Evolutionary conservation across 2,888 invertebrate species (phyloP).

Genomic region (Drosophila maculinotata): DNA sequence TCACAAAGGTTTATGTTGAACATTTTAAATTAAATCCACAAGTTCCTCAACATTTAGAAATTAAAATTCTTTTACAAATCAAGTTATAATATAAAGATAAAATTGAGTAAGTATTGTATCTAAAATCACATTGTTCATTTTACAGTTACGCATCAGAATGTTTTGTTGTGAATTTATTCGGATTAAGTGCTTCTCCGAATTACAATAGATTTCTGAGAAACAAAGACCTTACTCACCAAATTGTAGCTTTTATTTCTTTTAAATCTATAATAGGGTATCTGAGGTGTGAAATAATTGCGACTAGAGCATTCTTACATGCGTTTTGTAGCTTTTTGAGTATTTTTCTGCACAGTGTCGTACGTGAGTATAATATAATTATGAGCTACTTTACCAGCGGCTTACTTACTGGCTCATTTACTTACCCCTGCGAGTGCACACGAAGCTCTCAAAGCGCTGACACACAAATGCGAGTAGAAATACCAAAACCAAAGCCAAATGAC

Average conservation of each 20-base stretch:
- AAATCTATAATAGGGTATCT: conserved; percentile 29
- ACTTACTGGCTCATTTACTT: conserved; percentile 61
- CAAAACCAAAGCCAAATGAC: conserved; percentile 39
- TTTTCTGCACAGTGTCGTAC: conserved; percentile 75
- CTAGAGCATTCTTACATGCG: conserved; percentile 17
- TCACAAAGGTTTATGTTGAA: no score
- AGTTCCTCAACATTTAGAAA: no score
- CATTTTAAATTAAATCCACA: not conserved
- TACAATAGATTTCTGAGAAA: no score
- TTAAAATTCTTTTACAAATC: not conserved
- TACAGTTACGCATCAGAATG: not conserved
- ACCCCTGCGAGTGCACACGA: conserved; percentile 34
- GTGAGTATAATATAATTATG: conserved; percentile 79
- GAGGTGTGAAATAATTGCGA: not conserved
- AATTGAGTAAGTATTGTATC: no score
- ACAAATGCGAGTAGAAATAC: conserved; percentile 27
- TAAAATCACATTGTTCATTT: no score
- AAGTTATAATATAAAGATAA: not conserved
- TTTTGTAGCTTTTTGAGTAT: conserved; percentile 46
- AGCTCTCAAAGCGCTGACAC: conserved; percentile 50
- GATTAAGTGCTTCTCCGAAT: no score
- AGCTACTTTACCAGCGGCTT: conserved; percentile 72
- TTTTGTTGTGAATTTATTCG: no score
- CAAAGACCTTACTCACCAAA: no score
- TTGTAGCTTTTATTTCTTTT: no score